Base-by-base conservation (phyloP, 64 coral and sea anemone genomes). In the Dendrophyllia cribrosa region DNA sequence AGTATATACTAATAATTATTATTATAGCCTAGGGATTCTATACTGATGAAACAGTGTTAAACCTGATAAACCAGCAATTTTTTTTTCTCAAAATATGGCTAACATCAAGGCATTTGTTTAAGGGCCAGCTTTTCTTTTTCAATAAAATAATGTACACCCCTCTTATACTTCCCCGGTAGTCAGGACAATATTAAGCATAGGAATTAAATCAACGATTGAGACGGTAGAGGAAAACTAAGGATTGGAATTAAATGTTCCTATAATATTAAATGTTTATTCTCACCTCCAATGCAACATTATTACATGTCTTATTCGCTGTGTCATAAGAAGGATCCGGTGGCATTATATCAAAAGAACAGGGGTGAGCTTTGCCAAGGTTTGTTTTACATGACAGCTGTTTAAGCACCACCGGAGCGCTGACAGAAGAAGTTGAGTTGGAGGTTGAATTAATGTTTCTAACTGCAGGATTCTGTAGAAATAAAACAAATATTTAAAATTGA, bases 241-340 rank as follows among this genome's bases (percentile, higher is more conserved):
- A 34, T 34, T 34, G 34, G 34, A 34, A 34, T 34, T 34, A 34
- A 34, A 34, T 4, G 14, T 23, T 46, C 5, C 23, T 67, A 22
- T 19, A 34, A 34, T 34, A 34, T 34, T 34, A 34, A 34, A 34
- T 34, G 34, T 34, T 34, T 34, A 4, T 44, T 12, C 86, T 88
- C 60, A 98, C 97, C 97, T 98, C 97, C 19, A 90, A 64, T 58
- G 83, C 94, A 78, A 96, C 91, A 86, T 98, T 93, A 70, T 71
- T 89, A 77, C 97, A 98, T 6, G 60, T 91, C 34, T 96, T 93
- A 24, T 82, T 93, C 15, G 43, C 47, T 8, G 70, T 46, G 78
- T 90, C 88, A 55, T 91, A 98, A 20, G 61, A 72, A 46, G 97
- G 97, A 51, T 88, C 51, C 43, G 94, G 91, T 14, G 97, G 97